Percentiles rank a stretch among this genome's conserved stretches.
Evolutionary conservation across 2,113 vertebrate genomes (phyloP).

Genomic region (Tautogolabrus adspersus): DNA sequence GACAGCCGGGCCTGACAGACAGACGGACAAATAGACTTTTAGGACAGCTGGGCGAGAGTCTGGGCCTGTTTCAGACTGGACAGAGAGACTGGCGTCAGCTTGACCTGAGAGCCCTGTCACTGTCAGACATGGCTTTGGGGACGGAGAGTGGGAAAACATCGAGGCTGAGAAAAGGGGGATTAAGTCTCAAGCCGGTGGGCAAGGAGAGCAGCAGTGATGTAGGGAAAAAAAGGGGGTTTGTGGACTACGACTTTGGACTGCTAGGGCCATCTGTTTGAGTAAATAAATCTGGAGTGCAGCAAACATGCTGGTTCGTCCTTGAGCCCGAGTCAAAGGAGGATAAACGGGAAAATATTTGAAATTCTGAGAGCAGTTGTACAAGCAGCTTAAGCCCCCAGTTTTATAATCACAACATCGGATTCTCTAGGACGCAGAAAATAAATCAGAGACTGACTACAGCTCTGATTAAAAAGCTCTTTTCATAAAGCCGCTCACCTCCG

Average conservation of each 20-base stretch:
- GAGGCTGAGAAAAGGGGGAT: conserved; percentile 23
- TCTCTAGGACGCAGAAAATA: conserved; percentile 39
- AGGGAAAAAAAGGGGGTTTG: conserved; percentile 7
- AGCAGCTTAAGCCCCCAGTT: conserved; percentile 62
- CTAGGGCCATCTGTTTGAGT: conserved; percentile 67
- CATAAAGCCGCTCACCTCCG: conserved; percentile 42
- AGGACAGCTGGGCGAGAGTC: conserved; percentile 69
- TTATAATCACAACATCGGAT: conserved; percentile 52
- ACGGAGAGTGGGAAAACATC: conserved; percentile 2
- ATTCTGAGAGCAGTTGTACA: conserved; percentile 66
- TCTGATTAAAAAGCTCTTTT: conserved; percentile 59
- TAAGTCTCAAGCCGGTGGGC: conserved; percentile 48
- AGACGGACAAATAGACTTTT: conserved; percentile 53
- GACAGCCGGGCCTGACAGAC: conserved; percentile 68
- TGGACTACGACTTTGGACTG: conserved; percentile 53
- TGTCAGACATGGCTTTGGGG: conserved; percentile 51
- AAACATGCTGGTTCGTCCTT: conserved; percentile 62
- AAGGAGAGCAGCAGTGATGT: conserved; percentile 28
- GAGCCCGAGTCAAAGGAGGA: conserved; percentile 63
- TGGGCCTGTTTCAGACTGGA: conserved; percentile 59
- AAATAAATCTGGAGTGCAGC: conserved; percentile 63
- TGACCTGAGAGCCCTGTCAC: conserved; percentile 70
- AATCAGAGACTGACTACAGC: conserved; percentile 45
- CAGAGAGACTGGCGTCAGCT: conserved; percentile 65
- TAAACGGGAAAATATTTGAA: conserved; percentile 62